Conservation (phyloP, 2,888 invertebrate species). For the Mimumesa dahlbomi region DNA sequence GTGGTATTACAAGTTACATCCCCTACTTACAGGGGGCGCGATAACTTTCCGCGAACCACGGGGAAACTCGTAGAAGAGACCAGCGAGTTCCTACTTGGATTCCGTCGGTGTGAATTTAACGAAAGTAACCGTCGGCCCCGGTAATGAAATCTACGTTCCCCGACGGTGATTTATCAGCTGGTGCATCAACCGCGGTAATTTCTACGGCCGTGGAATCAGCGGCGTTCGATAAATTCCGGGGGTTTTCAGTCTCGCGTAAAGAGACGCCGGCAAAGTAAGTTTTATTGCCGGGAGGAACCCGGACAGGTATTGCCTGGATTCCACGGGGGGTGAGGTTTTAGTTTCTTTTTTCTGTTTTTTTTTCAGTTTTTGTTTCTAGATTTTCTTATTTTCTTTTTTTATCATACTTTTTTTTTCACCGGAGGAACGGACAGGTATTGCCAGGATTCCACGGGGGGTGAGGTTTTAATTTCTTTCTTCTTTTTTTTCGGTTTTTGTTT, state of each 20-base stretch:
- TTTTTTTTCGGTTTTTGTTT: too few species aligned
- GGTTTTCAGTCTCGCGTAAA: background rate
- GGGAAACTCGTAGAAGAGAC: constrained; percentile 19
- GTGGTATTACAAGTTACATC: too few species aligned
- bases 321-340: background rate
- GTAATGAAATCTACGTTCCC: constrained; percentile 31
- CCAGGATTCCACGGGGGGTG: background rate
- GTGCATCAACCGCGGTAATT: constrained; percentile 14
- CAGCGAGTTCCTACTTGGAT: too few species aligned
- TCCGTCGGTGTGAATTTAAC: constrained; percentile 33
- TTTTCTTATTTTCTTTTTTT: too few species aligned
- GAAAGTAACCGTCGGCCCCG: constrained; percentile 18
- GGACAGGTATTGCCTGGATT: background rate
- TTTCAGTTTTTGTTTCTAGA: too few species aligned
- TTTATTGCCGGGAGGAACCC: constrained; percentile 2
- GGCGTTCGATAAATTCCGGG: constrained; percentile 8
- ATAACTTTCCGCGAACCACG: too few species aligned
- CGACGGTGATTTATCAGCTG: constrained; percentile 31
- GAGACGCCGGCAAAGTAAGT: background rate
- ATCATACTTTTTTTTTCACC: constrained; percentile 1
- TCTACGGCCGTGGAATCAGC: background rate
- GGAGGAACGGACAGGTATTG: constrained; percentile 1
- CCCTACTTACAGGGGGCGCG: too few species aligned
- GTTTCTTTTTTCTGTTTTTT: background rate
- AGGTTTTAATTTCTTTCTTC: background rate